phyloP scores from a whole-genome alignment of 2,888 invertebrate genomes.

The Diarsia dahlii region DNA sequence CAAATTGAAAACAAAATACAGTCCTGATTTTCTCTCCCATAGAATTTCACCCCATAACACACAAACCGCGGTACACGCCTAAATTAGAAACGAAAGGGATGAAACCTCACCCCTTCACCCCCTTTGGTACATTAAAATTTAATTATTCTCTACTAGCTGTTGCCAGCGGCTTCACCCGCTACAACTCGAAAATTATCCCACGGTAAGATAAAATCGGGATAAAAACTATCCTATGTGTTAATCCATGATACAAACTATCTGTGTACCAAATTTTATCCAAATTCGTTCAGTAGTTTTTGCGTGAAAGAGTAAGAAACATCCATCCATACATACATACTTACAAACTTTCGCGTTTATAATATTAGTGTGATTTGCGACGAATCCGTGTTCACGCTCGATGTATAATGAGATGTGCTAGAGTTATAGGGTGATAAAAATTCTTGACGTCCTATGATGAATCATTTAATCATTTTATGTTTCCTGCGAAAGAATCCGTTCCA shows the following conservation, averaged over 20 bases:
- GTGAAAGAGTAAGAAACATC: too few species aligned
- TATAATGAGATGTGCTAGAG: slow-evolving; percentile 34
- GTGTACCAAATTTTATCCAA: too few species aligned
- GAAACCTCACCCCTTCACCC: slow-evolving; percentile 26
- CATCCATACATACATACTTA: too few species aligned
- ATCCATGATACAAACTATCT: too few species aligned
- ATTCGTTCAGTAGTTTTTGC: too few species aligned
- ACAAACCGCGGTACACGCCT: slow-evolving; percentile 44
- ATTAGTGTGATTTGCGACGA: slow-evolving; percentile 22
- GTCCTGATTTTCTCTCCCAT: slow-evolving; percentile 28
- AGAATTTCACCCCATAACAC: slow-evolving; percentile 36
- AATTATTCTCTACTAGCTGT: slow-evolving; percentile 48
- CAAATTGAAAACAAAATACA: slow-evolving; percentile 33
- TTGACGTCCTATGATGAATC: too few species aligned
- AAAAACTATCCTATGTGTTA: too few species aligned
- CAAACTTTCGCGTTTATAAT: too few species aligned
- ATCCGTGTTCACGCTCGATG: slow-evolving; percentile 16
- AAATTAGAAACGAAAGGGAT: slow-evolving; percentile 49
- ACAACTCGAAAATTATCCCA: too few species aligned
- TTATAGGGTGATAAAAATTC: slow-evolving; percentile 32
- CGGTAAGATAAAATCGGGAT: too few species aligned
- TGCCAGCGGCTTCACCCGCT: too few species aligned
- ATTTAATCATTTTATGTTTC: slow-evolving; percentile 4
- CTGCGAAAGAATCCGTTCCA: neutral
- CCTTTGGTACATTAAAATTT: slow-evolving; percentile 55